Conservation (phyloP, 2,888 invertebrate genomes). For the Polydrusus pterygomalis region DNA sequence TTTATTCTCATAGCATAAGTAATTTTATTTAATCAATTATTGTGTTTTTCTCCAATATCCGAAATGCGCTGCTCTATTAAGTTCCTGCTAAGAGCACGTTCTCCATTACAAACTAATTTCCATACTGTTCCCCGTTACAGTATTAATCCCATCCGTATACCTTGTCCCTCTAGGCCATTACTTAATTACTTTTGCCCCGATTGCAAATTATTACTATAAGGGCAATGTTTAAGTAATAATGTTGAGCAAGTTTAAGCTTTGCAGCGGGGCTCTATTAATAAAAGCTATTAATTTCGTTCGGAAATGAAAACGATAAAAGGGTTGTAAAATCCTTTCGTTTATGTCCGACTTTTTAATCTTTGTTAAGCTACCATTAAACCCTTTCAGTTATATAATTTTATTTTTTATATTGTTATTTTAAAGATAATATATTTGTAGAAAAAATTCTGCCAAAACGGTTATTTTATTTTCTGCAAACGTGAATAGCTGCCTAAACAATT, state of each 20-base stretch:
- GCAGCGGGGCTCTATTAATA: constrained; percentile 39
- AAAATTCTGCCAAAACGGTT: too few species aligned
- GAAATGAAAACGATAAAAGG: constrained; percentile 25
- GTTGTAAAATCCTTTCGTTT: constrained; percentile 11
- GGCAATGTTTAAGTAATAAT: constrained; percentile 42
- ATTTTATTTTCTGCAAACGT: too few species aligned
- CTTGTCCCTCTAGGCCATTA: constrained; percentile 50
- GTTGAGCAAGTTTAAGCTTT: constrained; percentile 34
- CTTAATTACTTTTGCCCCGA: constrained; percentile 49
- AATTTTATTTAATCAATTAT: too few species aligned
- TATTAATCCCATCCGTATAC: constrained; percentile 46
- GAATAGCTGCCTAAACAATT: too few species aligned
- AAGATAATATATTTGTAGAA: too few species aligned
- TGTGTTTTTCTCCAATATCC: not conserved
- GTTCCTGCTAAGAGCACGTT: constrained; percentile 36
- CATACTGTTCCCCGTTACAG: constrained; percentile 41
- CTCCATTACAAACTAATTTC: constrained; percentile 49
- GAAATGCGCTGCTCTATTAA: constrained; percentile 23
- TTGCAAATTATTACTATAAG: constrained; percentile 50
- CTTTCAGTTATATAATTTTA: not conserved
- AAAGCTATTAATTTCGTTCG: constrained; percentile 38
- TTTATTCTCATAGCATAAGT: too few species aligned
- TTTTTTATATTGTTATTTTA: too few species aligned
- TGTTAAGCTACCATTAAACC: constrained; percentile 4
- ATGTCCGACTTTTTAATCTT: not conserved